Conservation (phyloP, 2,888 invertebrate genomes). For the Petrolisthes manimaculis region DNA sequence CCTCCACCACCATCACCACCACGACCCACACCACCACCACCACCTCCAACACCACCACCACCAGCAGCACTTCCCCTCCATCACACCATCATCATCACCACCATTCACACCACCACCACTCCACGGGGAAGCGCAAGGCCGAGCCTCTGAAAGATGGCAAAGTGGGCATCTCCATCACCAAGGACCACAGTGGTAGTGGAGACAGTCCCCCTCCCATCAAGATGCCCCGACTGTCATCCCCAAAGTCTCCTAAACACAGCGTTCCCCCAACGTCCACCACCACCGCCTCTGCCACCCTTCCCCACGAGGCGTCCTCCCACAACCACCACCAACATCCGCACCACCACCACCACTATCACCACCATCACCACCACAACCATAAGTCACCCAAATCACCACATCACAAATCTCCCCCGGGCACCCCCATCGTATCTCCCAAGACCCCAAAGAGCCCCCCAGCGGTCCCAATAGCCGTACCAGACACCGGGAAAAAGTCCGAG, state of each 20-base stretch:
- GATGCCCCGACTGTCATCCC: slow-evolving; percentile 40
- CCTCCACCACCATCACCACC: background rate
- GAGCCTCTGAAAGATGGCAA: slow-evolving; percentile 63
- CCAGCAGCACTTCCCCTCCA: slow-evolving; percentile 7
- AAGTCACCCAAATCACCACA: slow-evolving; percentile 31
- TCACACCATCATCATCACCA: background rate
- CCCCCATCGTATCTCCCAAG: slow-evolving; percentile 32
- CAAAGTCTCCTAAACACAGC: slow-evolving; percentile 14
- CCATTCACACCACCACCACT: background rate
- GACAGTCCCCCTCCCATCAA: slow-evolving; percentile 44
- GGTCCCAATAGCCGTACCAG: background rate
- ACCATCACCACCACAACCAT: slow-evolving; percentile 17
- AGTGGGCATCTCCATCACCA: slow-evolving; percentile 54
- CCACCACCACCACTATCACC: slow-evolving; percentile 10
- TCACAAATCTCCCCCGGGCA: slow-evolving; percentile 27
- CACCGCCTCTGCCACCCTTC: slow-evolving; percentile 4
- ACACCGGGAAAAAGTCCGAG: slow-evolving; percentile 2
- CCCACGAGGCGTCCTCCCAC: slow-evolving; percentile 9
- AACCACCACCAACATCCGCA: slow-evolving; percentile 1
- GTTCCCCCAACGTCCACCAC: background rate
- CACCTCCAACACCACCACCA: slow-evolving; percentile 34
- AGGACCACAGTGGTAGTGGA: slow-evolving; percentile 36
- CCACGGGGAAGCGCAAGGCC: slow-evolving; percentile 53
- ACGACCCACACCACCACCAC: slow-evolving; percentile 22
- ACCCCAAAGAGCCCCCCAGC: slow-evolving; percentile 41